phyloP scores from a whole-genome alignment of 2,888 invertebrate species.

The Idaea aversata region DNA sequence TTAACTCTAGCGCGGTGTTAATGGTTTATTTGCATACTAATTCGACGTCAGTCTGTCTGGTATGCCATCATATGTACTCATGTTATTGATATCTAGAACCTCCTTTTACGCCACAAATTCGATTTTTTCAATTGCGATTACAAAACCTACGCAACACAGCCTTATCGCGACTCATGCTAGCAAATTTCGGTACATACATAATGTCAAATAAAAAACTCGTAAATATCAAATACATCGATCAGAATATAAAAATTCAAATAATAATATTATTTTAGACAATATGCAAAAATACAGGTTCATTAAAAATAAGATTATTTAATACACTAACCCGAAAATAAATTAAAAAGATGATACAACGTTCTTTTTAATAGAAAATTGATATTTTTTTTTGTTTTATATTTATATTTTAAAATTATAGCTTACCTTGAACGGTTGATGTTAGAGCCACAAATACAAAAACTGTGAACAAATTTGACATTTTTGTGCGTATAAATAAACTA shows the following conservation, averaged over 20 bases:
- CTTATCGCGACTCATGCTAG: neutral
- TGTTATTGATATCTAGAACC: neutral
- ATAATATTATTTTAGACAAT: neutral
- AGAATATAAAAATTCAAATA: neutral
- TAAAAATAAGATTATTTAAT: neutral
- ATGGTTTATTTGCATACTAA: neutral
- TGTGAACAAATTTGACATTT: neutral
- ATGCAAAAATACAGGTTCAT: neutral
- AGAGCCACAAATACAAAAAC: neutral
- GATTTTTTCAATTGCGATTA: neutral
- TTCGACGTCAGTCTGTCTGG: neutral
- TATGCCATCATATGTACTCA: neutral
- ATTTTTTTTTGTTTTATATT: too few species aligned
- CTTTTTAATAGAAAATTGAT: neutral
- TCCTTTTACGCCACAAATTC: neutral
- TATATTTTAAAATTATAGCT: neutral
- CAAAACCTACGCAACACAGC: neutral
- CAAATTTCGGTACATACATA: neutral
- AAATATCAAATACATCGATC: slow-evolving; percentile 1
- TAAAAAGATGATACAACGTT: neutral
- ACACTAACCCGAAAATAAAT: neutral
- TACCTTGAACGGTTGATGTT: neutral
- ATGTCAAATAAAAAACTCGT: neutral
- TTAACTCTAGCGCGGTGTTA: neutral
- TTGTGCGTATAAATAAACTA: neutral